Percentiles rank a stretch among this genome's conserved stretches.
These are phyloP conservation scores for Mus minutoides DNA, from an alignment of 2,797 vertebrate genomes.

Conservation along the genomic window DNA sequence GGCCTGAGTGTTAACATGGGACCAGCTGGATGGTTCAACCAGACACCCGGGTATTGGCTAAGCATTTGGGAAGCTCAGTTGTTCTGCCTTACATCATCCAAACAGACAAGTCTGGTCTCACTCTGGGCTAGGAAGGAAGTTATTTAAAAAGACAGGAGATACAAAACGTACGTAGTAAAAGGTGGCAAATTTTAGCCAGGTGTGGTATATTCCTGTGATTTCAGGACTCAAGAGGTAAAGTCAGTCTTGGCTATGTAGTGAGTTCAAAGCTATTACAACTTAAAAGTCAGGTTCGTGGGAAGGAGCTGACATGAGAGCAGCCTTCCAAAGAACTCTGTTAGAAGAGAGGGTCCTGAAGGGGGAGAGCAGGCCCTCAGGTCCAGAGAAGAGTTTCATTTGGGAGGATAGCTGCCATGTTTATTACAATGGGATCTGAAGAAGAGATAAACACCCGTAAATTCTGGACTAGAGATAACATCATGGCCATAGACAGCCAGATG, in stretches of 20 bases:
- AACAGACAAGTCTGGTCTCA: not conserved
- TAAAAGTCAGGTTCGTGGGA: not conserved
- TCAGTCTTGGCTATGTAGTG: not conserved
- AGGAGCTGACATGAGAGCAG: not conserved
- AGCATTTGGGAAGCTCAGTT: not conserved
- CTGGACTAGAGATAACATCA: not conserved
- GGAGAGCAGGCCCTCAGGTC: not conserved
- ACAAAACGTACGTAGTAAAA: too few species aligned
- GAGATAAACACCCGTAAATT: not conserved
- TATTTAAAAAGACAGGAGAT: not conserved
- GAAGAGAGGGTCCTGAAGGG: not conserved
- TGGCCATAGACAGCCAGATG: not conserved
- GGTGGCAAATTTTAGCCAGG: not conserved
- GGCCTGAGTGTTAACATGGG: not conserved
- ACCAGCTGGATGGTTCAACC: too few species aligned
- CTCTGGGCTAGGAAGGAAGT: not conserved
- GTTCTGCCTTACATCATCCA: not conserved
- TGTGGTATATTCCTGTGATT: not conserved
- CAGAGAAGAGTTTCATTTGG: not conserved
- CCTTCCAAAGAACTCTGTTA: not conserved
- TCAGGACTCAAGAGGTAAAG: not conserved
- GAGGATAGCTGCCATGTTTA: too few species aligned
- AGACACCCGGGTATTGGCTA: not conserved
- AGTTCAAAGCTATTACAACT: not conserved
- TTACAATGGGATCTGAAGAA: not conserved